These are phyloP conservation scores for Dufourea novaeangliae DNA, from an alignment of 1,140 invertebrate species.

Conservation along the genomic window DNA sequence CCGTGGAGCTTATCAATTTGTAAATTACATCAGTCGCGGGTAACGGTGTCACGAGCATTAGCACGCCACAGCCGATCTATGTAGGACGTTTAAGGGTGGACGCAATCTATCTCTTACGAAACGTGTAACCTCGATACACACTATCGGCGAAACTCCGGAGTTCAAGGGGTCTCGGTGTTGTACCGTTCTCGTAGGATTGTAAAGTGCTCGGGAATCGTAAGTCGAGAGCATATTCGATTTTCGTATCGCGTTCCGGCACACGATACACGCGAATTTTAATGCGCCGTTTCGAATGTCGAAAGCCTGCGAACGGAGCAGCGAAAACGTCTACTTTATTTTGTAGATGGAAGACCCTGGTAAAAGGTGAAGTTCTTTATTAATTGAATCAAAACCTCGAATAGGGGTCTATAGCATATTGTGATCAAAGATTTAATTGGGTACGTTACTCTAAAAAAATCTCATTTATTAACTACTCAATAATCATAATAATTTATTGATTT, in stretches of 20 bases:
- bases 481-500: too few relatives aligned
- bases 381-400: too few relatives aligned
- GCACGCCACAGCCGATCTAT: conserved; percentile 46
- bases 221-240: conserved; percentile 13
- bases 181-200: conserved; percentile 22
- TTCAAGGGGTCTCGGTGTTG: conserved; percentile 61
- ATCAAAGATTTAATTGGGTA: too few relatives aligned
- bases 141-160: conserved; percentile 56
- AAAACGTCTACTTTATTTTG: too few relatives aligned
- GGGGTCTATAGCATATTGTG: too few relatives aligned
- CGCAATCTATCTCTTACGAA: conserved; percentile 66
- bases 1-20: conserved; percentile 17
- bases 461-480: too few relatives aligned
- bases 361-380: too few relatives aligned
- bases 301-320: conserved; percentile 2
- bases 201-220: background rate
- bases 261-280: conserved; percentile 22
- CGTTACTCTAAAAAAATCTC: too few relatives aligned
- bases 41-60: conserved; percentile 38
- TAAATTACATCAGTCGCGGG: conserved; percentile 24
- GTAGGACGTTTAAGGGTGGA: conserved; percentile 60
- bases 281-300: background rate
- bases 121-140: conserved; percentile 64
- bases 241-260: background rate
- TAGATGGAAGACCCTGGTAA: too few relatives aligned